Conservation (phyloP, 2,797 vertebrate genomes). For the Miichthys miiuy region DNA sequence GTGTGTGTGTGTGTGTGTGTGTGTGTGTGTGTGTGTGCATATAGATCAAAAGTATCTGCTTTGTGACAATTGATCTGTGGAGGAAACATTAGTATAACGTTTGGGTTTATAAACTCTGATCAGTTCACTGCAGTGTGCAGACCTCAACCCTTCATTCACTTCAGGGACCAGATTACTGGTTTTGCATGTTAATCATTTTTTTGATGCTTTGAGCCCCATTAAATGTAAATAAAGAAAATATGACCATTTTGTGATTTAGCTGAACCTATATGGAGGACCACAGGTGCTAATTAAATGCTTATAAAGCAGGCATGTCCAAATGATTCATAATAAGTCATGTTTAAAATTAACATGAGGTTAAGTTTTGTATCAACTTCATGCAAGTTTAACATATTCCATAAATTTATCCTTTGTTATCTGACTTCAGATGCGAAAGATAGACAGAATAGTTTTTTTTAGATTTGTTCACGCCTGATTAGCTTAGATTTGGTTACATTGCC, state of each 20-base stretch:
- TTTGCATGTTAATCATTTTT: neutral
- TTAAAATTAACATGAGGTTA: no score
- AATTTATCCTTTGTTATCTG: no score
- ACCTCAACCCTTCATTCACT: neutral
- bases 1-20: neutral
- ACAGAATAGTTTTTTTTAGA: no score
- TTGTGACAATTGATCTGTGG: conserved; percentile 9
- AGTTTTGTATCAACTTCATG: no score
- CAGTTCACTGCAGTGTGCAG: neutral
- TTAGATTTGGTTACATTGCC: no score
- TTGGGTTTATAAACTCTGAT: conserved; percentile 7
- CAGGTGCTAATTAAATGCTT: no score
- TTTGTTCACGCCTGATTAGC: no score
- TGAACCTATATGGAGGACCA: neutral
- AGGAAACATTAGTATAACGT: conserved; percentile 2
- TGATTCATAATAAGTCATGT: no score
- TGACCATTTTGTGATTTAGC: neutral
- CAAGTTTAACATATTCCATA: no score
- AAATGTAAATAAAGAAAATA: neutral
- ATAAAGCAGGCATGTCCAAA: neutral
- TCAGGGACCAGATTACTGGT: neutral
- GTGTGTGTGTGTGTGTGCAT: neutral
- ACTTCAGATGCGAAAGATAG: no score
- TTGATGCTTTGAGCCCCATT: neutral
- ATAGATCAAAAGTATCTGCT: conserved; percentile 31